These are phyloP conservation scores for Oriolus oriolus DNA, from an alignment of 2,113 vertebrate species.

Conservation along the genomic window DNA sequence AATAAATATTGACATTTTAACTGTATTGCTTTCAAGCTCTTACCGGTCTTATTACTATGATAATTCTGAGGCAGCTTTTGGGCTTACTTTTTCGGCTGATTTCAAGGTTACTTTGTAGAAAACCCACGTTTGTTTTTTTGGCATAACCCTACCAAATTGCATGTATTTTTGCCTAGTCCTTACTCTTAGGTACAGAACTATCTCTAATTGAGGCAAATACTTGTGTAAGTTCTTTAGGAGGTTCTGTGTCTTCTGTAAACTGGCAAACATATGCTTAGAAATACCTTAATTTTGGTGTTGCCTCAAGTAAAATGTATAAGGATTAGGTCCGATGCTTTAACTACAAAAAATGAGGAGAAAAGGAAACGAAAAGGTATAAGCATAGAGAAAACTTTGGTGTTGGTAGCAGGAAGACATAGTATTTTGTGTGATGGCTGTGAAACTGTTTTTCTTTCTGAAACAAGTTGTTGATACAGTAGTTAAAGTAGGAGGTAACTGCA, in stretches of 20 bases:
- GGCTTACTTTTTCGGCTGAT: not conserved
- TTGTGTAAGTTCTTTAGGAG: fast-evolving
- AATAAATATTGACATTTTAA: not conserved
- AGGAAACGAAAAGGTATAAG: not conserved
- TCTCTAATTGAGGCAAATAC: not conserved
- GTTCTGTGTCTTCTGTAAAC: not conserved
- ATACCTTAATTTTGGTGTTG: not conserved
- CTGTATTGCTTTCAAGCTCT: not conserved
- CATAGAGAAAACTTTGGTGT: not conserved
- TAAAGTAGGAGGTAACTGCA: not conserved
- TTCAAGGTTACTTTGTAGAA: not conserved
- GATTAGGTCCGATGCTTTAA: not conserved
- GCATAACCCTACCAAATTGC: fast-evolving
- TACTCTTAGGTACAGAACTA: not conserved
- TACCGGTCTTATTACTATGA: fast-evolving
- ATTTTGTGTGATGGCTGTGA: not conserved
- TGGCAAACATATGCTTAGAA: not conserved
- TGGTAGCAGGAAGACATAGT: not conserved
- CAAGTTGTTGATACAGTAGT: not conserved
- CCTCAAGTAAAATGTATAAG: not conserved
- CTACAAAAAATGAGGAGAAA: not conserved
- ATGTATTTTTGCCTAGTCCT: not conserved
- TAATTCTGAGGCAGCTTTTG: not conserved
- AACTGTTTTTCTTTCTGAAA: not conserved
- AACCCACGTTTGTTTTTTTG: not conserved